A percentile compares a stretch with the other conserved stretches of the same genome.
These are phyloP conservation scores for Laspeyria flexula DNA, from an alignment of 2,888 invertebrate species.

Conservation along the genomic window DNA sequence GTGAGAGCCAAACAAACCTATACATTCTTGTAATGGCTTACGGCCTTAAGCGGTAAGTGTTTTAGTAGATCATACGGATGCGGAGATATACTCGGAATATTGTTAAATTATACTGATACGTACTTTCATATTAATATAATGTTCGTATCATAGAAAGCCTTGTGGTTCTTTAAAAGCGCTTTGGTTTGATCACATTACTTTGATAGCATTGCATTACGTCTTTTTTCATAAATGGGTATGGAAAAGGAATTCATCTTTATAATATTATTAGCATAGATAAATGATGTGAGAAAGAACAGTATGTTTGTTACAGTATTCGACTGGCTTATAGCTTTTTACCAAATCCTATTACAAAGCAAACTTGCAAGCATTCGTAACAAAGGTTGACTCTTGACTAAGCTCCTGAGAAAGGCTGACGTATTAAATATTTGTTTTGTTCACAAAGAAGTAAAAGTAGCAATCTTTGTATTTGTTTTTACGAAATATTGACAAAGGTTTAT, in stretches of 20 bases:
- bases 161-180: too few relatives aligned
- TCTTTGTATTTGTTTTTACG: conserved; percentile 1
- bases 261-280: background rate
- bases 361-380: conserved; percentile 5
- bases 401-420: background rate
- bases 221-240: too few relatives aligned
- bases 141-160: too few relatives aligned
- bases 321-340: background rate
- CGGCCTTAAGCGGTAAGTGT: background rate
- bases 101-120: too few relatives aligned
- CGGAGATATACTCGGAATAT: too few relatives aligned
- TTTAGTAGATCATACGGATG: too few relatives aligned
- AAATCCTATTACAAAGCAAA: conserved; percentile 8
- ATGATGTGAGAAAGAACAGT: background rate
- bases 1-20: background rate
- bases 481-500: background rate
- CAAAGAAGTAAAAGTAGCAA: background rate
- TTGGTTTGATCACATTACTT: too few relatives aligned
- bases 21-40: background rate
- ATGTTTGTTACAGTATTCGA: background rate
- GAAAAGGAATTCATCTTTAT: too few relatives aligned
- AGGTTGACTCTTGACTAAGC: conserved; percentile 4
- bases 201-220: too few relatives aligned
- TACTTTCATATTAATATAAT: too few relatives aligned
- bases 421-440: background rate